These are phyloP conservation scores for Bellardia bayeri DNA, from an alignment of 2,888 invertebrate genomes.

Conservation along the genomic window DNA sequence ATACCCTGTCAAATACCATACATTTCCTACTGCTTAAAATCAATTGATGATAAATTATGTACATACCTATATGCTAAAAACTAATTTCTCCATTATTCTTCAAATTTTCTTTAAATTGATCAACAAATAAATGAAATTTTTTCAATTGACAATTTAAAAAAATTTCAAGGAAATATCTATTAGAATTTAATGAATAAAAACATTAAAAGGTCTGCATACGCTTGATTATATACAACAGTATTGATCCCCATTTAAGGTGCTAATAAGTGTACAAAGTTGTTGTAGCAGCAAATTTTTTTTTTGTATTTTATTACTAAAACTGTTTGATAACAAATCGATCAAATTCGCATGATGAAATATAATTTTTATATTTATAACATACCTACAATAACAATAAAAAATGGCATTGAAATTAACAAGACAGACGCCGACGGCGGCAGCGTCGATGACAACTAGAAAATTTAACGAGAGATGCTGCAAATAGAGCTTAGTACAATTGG, in stretches of 20 bases:
- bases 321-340: slow-evolving; percentile 49
- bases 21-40: too few species aligned
- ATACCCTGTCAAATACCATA: too few species aligned
- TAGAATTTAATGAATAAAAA: neutral
- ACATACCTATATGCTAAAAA: too few species aligned
- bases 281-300: slow-evolving; percentile 31
- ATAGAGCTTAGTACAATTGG: too few species aligned
- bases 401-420: neutral
- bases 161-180: neutral
- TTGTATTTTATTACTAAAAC: slow-evolving; percentile 36
- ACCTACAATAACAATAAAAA: slow-evolving; percentile 6
- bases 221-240: neutral
- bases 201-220: slow-evolving; percentile 19
- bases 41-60: too few species aligned
- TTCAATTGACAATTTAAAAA: neutral
- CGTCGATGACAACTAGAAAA: neutral
- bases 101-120: neutral
- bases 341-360: slow-evolving; percentile 34
- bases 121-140: neutral
- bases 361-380: slow-evolving; percentile 13
- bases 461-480: neutral
- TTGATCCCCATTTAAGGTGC: slow-evolving; percentile 21
- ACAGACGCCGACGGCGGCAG: neutral
- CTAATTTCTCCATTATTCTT: too few species aligned
- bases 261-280: slow-evolving; percentile 22